Conservation (phyloP, 2,113 vertebrate genomes). For the Cichladusa arquata region DNA sequence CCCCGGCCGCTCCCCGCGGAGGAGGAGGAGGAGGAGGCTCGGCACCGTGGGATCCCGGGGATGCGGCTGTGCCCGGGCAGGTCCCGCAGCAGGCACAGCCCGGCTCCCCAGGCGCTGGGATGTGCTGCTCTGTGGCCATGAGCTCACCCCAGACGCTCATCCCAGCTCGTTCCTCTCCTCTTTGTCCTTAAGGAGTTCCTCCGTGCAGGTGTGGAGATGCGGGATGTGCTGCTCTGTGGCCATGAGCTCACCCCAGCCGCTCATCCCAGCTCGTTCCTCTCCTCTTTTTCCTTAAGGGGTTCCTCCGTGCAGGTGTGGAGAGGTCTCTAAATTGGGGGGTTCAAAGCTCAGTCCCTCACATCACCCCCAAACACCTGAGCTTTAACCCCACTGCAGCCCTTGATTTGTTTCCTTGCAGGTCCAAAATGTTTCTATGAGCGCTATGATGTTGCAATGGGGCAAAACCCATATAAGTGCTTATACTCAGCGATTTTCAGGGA, state of each 20-base stretch:
- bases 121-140: background rate
- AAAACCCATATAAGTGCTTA: background rate
- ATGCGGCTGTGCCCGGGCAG: constrained; percentile 42
- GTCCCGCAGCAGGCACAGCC: background rate
- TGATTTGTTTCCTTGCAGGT: too few species aligned
- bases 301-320: rapidly evolving
- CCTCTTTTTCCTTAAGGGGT: background rate
- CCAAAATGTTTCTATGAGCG: too few species aligned
- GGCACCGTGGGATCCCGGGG: background rate
- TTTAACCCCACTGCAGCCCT: background rate
- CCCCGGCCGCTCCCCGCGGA: background rate
- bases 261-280: background rate
- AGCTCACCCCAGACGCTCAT: background rate
- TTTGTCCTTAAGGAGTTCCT: background rate
- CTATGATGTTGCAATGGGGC: background rate
- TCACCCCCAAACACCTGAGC: background rate
- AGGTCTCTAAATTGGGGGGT: rapidly evolving
- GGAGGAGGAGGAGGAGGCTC: background rate
- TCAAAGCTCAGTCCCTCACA: background rate
- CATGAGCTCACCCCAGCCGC: background rate
- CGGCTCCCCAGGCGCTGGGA: background rate
- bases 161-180: background rate
- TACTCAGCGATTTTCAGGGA: background rate
- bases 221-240: background rate
- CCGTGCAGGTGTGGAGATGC: rapidly evolving